Percentiles rank a stretch among this genome's conserved stretches.
phyloP scores from a whole-genome alignment of 2,113 vertebrate species.

The Eurypyga helias region DNA sequence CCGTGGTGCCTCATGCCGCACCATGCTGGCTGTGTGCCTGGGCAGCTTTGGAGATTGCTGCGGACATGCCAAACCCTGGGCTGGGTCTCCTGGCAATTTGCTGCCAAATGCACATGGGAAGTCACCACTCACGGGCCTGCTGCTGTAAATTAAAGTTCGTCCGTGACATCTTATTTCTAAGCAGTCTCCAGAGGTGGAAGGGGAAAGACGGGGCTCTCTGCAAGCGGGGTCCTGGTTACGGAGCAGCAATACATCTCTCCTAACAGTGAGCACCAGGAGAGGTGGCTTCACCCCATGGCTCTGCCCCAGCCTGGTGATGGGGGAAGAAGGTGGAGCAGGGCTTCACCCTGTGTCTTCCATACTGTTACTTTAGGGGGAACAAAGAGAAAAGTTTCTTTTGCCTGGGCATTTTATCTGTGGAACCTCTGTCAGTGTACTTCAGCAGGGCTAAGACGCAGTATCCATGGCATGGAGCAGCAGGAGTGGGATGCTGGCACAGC shows the following conservation, averaged over 20 bases:
- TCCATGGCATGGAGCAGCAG: too few species aligned
- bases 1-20: accelerated
- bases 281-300: background rate
- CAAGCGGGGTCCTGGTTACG: accelerated
- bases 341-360: accelerated
- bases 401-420: background rate
- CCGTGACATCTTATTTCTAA: background rate
- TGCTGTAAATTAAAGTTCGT: background rate
- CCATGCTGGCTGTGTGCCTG: accelerated
- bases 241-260: accelerated
- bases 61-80: background rate
- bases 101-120: background rate
- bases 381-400: background rate
- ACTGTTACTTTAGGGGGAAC: background rate
- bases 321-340: background rate
- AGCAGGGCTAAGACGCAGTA: accelerated
- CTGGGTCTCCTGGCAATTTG: background rate
- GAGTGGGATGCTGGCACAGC: accelerated
- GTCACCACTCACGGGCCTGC: background rate
- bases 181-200: background rate
- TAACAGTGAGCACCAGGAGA: accelerated
- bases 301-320: background rate
- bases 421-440: background rate
- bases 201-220: background rate
- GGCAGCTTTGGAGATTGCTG: background rate